Base-by-base conservation (phyloP, 2,797 vertebrate species). In the Sebastes nivosus region DNA sequence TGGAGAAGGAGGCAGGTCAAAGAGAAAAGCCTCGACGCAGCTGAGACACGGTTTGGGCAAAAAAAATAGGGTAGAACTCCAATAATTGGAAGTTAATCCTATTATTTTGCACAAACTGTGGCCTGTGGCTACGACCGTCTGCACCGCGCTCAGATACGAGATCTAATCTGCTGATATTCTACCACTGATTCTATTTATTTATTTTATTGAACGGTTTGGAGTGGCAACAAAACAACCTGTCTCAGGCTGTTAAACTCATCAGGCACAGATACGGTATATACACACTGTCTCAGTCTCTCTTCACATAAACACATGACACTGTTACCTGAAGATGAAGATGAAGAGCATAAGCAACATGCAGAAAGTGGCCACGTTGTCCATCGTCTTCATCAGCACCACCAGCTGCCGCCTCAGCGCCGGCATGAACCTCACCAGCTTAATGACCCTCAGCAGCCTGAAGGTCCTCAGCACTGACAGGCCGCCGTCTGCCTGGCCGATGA, bases 271-370 rank as follows among this genome's bases (percentile, higher is more conserved):
- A 32, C 12, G 32, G 4, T 8, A 66, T 8, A 16, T 6, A 67
- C 0, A 20, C 38, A 46, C 24, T 16, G 25, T 71, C 27, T 22
- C 12, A 24, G 27, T 11, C 25, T 16, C 7, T 34, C 9, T 36
- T 25, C 59, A 57, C 3, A 10, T 22, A 22, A 7, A 52, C 2
- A 8, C 7, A 8, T 30, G 30, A 2, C 34, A n/a, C 25, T 0
- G 22, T 90, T 88, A 99, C 98, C 98, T 99, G 95, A 99, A 99
- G 81, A 99, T 99, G 92, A 99, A 99, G 93, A 96, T 95, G 96
- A 96, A 99, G 68, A 99, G 97, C 98, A 99, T 99, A 42, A 99
- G 97, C 8, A 99, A 97, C 98, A 99, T 99, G 87, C 98, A 99
- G 96, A 99, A 99, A 25, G 98, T 99, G 91, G 98, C 98, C 92